These are phyloP conservation scores for Trichogramma pretiosum DNA, from an alignment of 1,140 invertebrate species.

Conservation along the genomic window DNA sequence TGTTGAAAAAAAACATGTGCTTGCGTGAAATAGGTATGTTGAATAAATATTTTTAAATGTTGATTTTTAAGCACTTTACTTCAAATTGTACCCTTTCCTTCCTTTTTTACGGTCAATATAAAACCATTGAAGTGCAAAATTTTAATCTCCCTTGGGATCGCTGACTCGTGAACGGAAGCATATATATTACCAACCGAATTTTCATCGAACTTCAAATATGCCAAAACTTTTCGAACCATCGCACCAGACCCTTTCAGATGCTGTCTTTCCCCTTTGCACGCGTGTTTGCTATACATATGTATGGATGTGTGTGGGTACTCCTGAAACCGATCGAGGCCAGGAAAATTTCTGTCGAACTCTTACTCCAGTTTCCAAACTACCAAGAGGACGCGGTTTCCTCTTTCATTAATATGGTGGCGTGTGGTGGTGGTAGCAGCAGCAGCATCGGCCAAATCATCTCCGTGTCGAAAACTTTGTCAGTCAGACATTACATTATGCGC, in stretches of 20 bases:
- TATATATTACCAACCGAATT: not conserved
- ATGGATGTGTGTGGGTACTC: not conserved
- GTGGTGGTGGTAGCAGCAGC: too few species aligned
- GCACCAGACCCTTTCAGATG: too few species aligned
- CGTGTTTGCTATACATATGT: not conserved
- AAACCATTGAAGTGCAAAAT: not conserved
- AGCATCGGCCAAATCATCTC: too few species aligned
- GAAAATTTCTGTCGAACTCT: slow-evolving; percentile 1
- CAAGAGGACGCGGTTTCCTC: not conserved
- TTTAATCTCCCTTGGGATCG: not conserved
- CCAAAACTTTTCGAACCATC: not conserved
- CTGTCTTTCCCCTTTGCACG: not conserved
- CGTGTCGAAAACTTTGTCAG: slow-evolving; percentile 15
- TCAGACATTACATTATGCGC: slow-evolving; percentile 8
- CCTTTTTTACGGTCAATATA: too few species aligned
- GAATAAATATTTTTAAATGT: too few species aligned
- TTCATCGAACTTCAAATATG: not conserved
- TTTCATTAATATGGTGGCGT: too few species aligned
- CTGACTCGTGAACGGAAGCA: not conserved
- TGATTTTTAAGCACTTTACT: too few species aligned
- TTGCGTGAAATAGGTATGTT: too few species aligned
- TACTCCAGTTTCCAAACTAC: not conserved
- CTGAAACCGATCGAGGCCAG: not conserved
- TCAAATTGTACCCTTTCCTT: too few species aligned
- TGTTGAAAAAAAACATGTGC: too few species aligned